phyloP scores from a whole-genome alignment of 2,797 vertebrate genomes.

The Molossus molossus region DNA sequence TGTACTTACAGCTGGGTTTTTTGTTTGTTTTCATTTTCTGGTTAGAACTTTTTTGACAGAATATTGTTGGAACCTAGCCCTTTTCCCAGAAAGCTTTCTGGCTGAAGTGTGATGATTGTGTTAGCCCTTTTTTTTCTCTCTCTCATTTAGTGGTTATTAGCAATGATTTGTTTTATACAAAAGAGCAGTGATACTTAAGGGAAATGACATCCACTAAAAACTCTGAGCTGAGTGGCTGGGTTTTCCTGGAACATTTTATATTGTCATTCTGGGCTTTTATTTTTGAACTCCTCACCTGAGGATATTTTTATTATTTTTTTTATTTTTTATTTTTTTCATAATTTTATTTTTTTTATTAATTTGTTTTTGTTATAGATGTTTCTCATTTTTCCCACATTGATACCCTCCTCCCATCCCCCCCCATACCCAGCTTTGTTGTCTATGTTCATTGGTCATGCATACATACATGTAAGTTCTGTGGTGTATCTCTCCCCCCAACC shows the following conservation, averaged over 20 bases:
- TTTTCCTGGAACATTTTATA: neutral
- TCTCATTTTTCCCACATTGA: too few species aligned
- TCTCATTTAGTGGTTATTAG: neutral
- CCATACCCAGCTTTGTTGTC: too few species aligned
- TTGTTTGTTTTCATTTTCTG: neutral
- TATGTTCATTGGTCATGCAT: too few species aligned
- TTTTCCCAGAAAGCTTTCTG: neutral
- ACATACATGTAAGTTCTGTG: too few species aligned
- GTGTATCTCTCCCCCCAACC: too few species aligned
- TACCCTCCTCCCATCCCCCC: too few species aligned
- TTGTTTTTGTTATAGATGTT: too few species aligned
- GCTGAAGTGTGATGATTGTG: neutral
- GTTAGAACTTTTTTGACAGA: neutral
- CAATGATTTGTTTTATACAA: neutral
- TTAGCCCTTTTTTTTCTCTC: neutral
- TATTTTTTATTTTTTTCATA: too few species aligned
- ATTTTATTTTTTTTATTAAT: too few species aligned
- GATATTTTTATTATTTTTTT: too few species aligned
- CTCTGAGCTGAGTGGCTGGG: neutral
- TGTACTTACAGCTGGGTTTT: neutral
- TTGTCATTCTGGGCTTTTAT: neutral
- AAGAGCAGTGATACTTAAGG: neutral
- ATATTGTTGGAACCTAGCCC: slow-evolving; percentile 60
- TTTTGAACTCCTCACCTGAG: too few species aligned
- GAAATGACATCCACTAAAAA: neutral